Base-by-base conservation (phyloP, 2,888 invertebrate genomes). In the Quadriops clusia region DNA sequence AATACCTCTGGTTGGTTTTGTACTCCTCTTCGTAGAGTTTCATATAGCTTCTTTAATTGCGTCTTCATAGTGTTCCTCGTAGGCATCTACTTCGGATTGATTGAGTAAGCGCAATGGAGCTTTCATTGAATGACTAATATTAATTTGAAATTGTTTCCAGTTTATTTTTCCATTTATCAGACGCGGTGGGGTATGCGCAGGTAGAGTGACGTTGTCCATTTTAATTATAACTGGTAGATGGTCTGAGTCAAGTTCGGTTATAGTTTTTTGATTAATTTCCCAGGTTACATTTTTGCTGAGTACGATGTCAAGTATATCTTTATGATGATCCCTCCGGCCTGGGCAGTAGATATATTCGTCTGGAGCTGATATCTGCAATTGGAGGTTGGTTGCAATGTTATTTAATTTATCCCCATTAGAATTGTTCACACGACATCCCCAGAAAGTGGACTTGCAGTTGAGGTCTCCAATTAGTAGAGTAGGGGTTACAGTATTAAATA, bases 371-470 rank as follows among this genome's bases (percentile, higher is more conserved):
- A 29, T 17, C n/a, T 29, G 5, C 11, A 29, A 29, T 6, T 4
- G 11, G 11, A 17, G 22, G n/a, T 18, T 11, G 4, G 29, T 13
- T 13, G 29, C 11, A 15, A 29, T 5, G 8, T 17, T 3, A 17
- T 29, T 11, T 4, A 29, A 22, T 5, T 10, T 21, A 6, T 21
- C 4, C 13, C 29, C 29, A 9, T 15, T 16, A 11, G 29, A 13
- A 13, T 29, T 29, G n/a, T 18, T 11, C 13, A 17, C 21, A 21
- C 29, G 20, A 22, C 29, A 29, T 11, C 29, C 29, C 29, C 29
- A 29, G 12, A 20, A 10, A 11, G 12, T 23, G 13, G 20, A 11
- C 13, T 29, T 29, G 29, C 29, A 16, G 22, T 29, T 29, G 13
- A 29, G 12, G 13, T 22, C 22, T 3, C 22, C 29, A 3, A 29